Percentiles rank a stretch among this genome's conserved stretches.
phyloP scores from a whole-genome alignment of 2,113 vertebrate species.

The Hyperoodon ampullatus region DNA sequence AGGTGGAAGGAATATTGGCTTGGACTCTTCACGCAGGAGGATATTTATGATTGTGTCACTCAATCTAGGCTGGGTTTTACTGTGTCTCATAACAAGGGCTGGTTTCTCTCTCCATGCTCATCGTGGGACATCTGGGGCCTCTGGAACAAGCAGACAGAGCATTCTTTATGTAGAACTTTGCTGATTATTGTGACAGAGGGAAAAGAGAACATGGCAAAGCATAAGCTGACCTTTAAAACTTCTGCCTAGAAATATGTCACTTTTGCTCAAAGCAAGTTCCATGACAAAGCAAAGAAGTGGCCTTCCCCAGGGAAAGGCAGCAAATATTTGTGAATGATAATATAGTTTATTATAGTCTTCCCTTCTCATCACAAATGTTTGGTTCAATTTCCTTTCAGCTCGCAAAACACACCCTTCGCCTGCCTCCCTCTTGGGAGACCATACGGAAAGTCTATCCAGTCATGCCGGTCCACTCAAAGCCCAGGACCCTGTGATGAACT shows the following conservation, averaged over 20 bases:
- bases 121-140: neutral
- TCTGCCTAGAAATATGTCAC: neutral
- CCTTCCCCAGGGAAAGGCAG: neutral
- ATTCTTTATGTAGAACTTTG: neutral
- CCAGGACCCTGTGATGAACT: neutral
- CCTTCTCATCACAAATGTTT: slow-evolving; percentile 21
- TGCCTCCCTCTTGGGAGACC: neutral
- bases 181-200: neutral
- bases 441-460: neutral
- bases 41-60: neutral
- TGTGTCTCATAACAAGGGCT: neutral
- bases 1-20: neutral
- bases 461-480: neutral
- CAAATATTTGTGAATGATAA: slow-evolving; percentile 36
- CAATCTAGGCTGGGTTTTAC: neutral
- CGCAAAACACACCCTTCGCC: neutral
- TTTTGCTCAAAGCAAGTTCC: neutral
- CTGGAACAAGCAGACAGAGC: neutral
- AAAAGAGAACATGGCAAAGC: neutral
- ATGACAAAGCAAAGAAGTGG: neutral
- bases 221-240: neutral
- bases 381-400: neutral
- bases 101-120: neutral
- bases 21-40: neutral
- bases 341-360: neutral